Evolutionary conservation across 2,888 invertebrate genomes (phyloP), one percentile per base, ranked within the genome.

Genomic region (Strigamia crassipes): DNA sequence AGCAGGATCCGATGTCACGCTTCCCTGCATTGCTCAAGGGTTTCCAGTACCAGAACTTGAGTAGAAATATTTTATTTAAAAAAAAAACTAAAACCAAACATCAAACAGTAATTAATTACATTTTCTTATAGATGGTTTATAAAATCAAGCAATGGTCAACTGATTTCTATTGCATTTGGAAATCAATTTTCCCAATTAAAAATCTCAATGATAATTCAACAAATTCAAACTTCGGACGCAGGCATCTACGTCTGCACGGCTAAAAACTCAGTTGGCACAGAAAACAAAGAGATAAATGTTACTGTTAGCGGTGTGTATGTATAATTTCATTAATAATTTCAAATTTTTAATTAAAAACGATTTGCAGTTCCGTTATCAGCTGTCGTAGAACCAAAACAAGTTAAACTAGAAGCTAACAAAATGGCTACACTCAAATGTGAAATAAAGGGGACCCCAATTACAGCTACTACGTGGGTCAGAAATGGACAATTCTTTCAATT

Each of bases 391-490:
- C 79, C 79, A 42, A 38, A 78, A 78, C 34, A 34, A 38, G 1
- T 78, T 23, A 42, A 42, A 42, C 41, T 78, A 21, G 42, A 42
- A 38, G 10, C 27, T 41, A 18, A 21, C 3, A 12, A 42, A 38
- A 23, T 42, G 38, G 18, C 27, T 23, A 18, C 79, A 21, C 41
- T 88, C 13, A 84, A 85, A 78, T 88, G 88, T 83, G 86, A 86
- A 81, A 88, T 88, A 27, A 86, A 87, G 6, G 88, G 88, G n/a
- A 87, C 86, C 84, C 88, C 88, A 1, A 84, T 88, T 10, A 84
- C 85, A 42, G 84, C 85, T 9, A 86, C 88, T 41, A 85, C 85
- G 9, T 88, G 88, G 88, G 85, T 85, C 27, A 86, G 86, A 87
- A 87, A 80, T 80, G 80, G 80, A 23, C 46, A 80, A 23, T 9